Evolutionary conservation across 2,797 vertebrate genomes (phyloP), one percentile per base, ranked within the genome.

Genomic region (Martes flavigula): DNA sequence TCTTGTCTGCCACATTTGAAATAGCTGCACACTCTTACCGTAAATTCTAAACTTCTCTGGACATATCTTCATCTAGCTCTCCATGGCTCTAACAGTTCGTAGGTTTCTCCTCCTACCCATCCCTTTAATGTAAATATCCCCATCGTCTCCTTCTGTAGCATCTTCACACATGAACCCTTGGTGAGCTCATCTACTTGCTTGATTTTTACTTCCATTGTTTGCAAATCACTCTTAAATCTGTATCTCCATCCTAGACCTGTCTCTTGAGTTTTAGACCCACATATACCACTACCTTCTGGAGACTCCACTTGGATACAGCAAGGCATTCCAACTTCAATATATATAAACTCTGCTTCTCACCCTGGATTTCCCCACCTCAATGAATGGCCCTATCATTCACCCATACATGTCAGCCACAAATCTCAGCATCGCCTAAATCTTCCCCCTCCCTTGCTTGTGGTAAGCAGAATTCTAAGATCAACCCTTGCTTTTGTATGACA

Each of bases 381-480:
- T 95, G 54, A 93, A 78, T 68, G 35, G 13, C 51, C 35, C n/a
- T 66, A 89, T 15, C 48, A 79, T 79, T 5, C 48, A 93, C 25
- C n/a, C 27, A 91, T 46, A 84, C 7, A 51, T 27, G 21, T 89
- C 54, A 93, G 25, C 0, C 40, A 91, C 70, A 75, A 87, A 68
- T 25, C 1, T 93, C 60, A 83, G 38, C 83, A n/a, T 72, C 60
- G 35, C 40, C 35, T 73, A 70, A 94, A 60, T 85, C 17, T 30
- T 83, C 14, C 27, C 60, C 32, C 30, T 93, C n/a, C 18, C 40
- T 89, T 48, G 54, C 3, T 13, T 83, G 5, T 86, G 78, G 62
- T 77, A 93, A 46, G 54, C 4, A 92, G 21, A 92, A 93, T 90
- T 92, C 58, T 86, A 88, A 93, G 51, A 91, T 88, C 58, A 11